phyloP scores from a whole-genome alignment of 2,113 vertebrate species.

The Rhabdornis inornatus region DNA sequence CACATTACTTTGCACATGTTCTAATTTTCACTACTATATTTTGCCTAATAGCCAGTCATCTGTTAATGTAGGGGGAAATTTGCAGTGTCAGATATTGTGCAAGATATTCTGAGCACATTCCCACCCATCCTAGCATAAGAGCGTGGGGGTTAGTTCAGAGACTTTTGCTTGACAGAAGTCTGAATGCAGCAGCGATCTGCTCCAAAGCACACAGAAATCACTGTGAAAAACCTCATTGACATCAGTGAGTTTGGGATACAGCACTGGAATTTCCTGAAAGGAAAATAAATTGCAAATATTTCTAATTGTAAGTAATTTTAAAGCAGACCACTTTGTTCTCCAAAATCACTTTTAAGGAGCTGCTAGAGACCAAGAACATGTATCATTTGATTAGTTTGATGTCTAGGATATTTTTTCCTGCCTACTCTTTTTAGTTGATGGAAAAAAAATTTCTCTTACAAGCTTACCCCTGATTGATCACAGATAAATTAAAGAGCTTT shows the following conservation, averaged over 20 bases:
- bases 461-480: constrained; percentile 32
- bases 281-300: constrained; percentile 24
- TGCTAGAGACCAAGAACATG: background rate
- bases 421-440: constrained; percentile 27
- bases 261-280: constrained; percentile 17
- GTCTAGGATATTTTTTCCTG: background rate
- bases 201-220: background rate
- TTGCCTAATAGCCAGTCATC: background rate
- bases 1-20: background rate
- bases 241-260: constrained; percentile 6
- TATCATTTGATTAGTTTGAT: background rate
- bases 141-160: background rate
- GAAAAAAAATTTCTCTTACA: constrained; percentile 22
- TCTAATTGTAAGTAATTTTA: background rate
- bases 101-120: background rate
- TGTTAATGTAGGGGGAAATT: background rate
- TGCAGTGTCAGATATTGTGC: background rate
- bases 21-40: background rate
- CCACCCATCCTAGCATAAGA: background rate
- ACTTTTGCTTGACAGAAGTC: background rate
- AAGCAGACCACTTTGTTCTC: background rate
- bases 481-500: constrained; percentile 68
- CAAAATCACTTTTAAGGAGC: background rate
- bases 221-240: background rate
- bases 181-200: background rate